Percentiles rank a stretch among this genome's conserved stretches.
Evolutionary conservation across 1,140 invertebrate species (phyloP).

Genomic region (Scylla paramamosain): DNA sequence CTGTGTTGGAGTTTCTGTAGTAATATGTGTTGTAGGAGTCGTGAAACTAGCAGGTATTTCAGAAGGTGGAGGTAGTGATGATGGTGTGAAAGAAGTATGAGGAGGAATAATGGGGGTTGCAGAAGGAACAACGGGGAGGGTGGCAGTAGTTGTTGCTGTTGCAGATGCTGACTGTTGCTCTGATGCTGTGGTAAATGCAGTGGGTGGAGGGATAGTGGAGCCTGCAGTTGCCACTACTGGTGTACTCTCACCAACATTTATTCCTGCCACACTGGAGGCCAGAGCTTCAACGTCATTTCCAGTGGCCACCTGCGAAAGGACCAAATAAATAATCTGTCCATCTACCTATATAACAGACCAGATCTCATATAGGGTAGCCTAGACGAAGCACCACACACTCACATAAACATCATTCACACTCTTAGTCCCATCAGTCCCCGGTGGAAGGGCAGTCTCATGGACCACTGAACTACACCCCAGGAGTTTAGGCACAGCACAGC

Average conservation of each 20-base stretch:
- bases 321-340: background rate
- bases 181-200: slow-evolving; percentile 61
- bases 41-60: slow-evolving; percentile 73
- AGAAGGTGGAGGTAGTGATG: slow-evolving; percentile 62
- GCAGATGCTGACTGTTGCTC: slow-evolving; percentile 66
- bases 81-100: slow-evolving; percentile 58
- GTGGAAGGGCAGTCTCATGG: too few relatives aligned
- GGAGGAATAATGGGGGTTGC: slow-evolving; percentile 56
- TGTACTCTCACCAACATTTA: slow-evolving; percentile 37
- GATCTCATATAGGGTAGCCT: background rate
- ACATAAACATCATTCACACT: too few relatives aligned
- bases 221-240: slow-evolving; percentile 40
- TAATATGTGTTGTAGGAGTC: background rate
- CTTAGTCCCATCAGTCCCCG: too few relatives aligned
- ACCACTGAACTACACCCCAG: too few relatives aligned
- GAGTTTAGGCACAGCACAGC: too few relatives aligned
- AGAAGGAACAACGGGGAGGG: slow-evolving; percentile 42
- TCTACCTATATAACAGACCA: too few relatives aligned
- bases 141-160: slow-evolving; percentile 48
- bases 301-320: slow-evolving; percentile 64
- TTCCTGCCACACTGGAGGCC: slow-evolving; percentile 48
- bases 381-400: background rate
- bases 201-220: slow-evolving; percentile 69
- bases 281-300: slow-evolving; percentile 58
- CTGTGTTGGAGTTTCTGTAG: background rate